phyloP scores from a whole-genome alignment of 2,113 vertebrate genomes.

The Dendrocopos noguchii region DNA sequence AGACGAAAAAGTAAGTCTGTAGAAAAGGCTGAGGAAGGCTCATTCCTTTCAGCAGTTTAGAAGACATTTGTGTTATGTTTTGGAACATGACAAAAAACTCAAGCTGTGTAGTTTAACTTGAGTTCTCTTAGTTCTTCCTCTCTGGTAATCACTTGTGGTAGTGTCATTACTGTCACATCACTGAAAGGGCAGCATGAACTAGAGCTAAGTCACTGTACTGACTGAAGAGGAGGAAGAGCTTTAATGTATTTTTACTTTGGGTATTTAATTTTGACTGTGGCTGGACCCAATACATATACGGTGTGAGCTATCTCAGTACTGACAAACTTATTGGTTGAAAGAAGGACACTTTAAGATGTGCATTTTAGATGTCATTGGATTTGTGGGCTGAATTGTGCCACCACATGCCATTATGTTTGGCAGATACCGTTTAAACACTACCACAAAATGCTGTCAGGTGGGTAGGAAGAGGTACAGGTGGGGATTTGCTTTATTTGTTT shows the following conservation, averaged over 20 bases:
- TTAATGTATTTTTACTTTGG: background rate
- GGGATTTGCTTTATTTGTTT: background rate
- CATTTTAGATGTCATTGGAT: background rate
- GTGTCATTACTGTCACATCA: too few relatives aligned
- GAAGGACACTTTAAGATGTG: background rate
- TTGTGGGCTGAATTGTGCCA: background rate
- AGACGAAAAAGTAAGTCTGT: background rate
- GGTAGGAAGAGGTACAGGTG: background rate
- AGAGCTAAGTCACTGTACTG: background rate
- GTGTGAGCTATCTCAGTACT: background rate
- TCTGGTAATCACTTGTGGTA: background rate
- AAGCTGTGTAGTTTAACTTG: background rate
- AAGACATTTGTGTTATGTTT: background rate
- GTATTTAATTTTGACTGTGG: background rate
- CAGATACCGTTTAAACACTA: background rate
- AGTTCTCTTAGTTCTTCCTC: background rate
- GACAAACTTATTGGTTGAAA: background rate
- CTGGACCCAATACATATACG: background rate
- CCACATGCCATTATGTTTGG: rapidly evolving
- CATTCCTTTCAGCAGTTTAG: background rate
- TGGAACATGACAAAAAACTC: background rate
- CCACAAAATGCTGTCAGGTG: rapidly evolving
- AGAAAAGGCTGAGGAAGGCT: background rate
- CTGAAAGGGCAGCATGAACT: background rate
- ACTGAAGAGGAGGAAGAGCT: background rate